Conservation (phyloP, 2,888 invertebrate species). For the Lamproptera curius region DNA sequence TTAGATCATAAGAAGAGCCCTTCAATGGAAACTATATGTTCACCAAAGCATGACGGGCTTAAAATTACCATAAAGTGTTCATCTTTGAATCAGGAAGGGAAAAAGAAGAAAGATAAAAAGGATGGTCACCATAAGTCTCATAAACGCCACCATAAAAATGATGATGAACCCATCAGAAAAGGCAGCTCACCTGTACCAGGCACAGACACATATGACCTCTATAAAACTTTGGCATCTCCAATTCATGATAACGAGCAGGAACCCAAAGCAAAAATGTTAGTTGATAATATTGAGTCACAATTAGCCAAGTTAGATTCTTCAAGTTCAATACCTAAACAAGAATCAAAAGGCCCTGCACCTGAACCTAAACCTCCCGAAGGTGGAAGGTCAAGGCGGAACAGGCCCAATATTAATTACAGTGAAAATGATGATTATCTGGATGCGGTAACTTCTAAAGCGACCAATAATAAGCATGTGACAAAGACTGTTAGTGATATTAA, state of each 20-base stretch:
- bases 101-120: constrained; percentile 71
- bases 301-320: constrained; percentile 57
- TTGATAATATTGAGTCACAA: constrained; percentile 61
- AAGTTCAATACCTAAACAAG: constrained; percentile 43
- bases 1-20: constrained; percentile 65
- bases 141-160: constrained; percentile 67
- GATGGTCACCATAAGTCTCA: constrained; percentile 73
- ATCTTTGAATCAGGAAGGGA: constrained; percentile 55
- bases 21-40: constrained; percentile 64
- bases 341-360: constrained; percentile 63
- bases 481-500: constrained; percentile 65
- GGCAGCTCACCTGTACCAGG: constrained; percentile 72
- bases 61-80: constrained; percentile 74
- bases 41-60: constrained; percentile 71
- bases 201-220: constrained; percentile 70
- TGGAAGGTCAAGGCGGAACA: constrained; percentile 67
- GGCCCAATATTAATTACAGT: constrained; percentile 75
- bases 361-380: constrained; percentile 57
- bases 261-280: constrained; percentile 35
- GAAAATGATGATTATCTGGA: constrained; percentile 76
- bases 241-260: constrained; percentile 48
- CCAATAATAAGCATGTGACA: constrained; percentile 45
- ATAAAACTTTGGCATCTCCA: constrained; percentile 74
- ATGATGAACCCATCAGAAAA: constrained; percentile 57
- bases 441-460: constrained; percentile 60